Base-by-base conservation (phyloP, 1,140 invertebrate species). In the Lanistes nyassanus region DNA sequence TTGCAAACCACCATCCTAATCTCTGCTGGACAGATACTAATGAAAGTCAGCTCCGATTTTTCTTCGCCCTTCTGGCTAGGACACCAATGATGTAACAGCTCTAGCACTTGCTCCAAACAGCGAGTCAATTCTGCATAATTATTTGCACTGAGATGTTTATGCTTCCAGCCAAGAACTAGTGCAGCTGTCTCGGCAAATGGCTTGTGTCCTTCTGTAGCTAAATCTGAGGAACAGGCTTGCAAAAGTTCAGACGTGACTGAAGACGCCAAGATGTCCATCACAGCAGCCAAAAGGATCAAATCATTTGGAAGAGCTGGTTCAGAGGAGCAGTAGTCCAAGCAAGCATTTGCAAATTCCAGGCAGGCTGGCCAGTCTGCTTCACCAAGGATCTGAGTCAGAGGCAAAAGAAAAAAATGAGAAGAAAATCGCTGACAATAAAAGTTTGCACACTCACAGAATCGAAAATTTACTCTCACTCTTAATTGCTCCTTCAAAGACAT, bases 221-320 rank as follows among this genome's bases (percentile, higher is more conserved):
- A n/a, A 42, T 39, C 34, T 39, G 69, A 26, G 4, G 19, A 11
- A 23, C 6, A 39, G 29, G 4, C 0, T 23, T 67, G 26, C 31
- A 42, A 7, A 6, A 72, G 36, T 72, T 60, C 70, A 16, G 56
- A n/a, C 0, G 42, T 19, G 6, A 31, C 31, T 5, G 23, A 16
- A 42, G 70, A 72, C 34, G 60, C n/a, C n/a, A 72, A 36, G 23
- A 62, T 26, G 70, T 72, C 56, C 3, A 72, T 37, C 26, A 56
- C 60, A 9, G 42, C 6, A 23, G 70, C 56, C 31, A 72, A 60
- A 6, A 72, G 70, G 36, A 26, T 31, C 21, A 72, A 56, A 56
- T 72, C 70, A 62, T 55, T 36, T 21, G 60, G 34, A 11, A 60
- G 26, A n/a, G 70, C 31, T 19, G 53, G 70, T n/a, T 58, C 56